Percentiles rank a stretch among this genome's conserved stretches.
Evolutionary conservation across 2,888 invertebrate genomes (phyloP).

Genomic region (Drosophila neoperkinsi): DNA sequence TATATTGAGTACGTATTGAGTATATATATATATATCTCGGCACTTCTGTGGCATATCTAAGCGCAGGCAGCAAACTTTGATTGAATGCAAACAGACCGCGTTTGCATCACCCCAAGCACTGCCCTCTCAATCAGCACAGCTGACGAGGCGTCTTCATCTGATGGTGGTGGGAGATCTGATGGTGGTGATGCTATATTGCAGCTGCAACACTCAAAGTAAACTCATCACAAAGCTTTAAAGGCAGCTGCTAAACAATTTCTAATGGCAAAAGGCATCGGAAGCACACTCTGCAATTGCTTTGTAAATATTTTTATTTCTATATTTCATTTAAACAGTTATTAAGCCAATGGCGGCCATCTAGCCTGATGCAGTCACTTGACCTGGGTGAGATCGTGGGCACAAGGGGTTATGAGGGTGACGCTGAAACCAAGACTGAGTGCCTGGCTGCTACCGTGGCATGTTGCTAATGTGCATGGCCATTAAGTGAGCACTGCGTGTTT

Average conservation of each 20-base stretch:
- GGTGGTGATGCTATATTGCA: constrained; percentile 4
- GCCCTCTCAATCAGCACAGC: constrained; percentile 32
- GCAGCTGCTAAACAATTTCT: constrained; percentile 50
- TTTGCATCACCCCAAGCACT: constrained; percentile 23
- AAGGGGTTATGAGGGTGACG: constrained; percentile 10
- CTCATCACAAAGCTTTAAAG: constrained; percentile 42
- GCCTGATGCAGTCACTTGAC: constrained; percentile 46
- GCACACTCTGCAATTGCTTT: constrained; percentile 54
- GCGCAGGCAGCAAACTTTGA: constrained; percentile 51
- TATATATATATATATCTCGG: background rate
- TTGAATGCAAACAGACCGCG: constrained; percentile 56
- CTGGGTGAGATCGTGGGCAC: constrained; percentile 6
- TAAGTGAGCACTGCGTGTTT: constrained; percentile 78
- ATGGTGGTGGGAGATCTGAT: background rate
- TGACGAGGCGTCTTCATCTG: constrained; percentile 28
- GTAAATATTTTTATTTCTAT: constrained; percentile 75
- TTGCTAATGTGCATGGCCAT: constrained; percentile 79
- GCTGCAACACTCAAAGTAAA: constrained; percentile 42
- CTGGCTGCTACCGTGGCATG: constrained; percentile 59
- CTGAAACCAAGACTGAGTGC: constrained; percentile 18
- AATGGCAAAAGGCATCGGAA: constrained; percentile 33
- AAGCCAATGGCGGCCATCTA: constrained; percentile 61
- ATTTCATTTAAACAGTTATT: constrained; percentile 69
- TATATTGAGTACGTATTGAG: background rate
- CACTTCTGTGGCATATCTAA: constrained; percentile 24